Evolutionary conservation across 2,888 invertebrate species (phyloP).

Genomic region (Melinopterus prodromus): DNA sequence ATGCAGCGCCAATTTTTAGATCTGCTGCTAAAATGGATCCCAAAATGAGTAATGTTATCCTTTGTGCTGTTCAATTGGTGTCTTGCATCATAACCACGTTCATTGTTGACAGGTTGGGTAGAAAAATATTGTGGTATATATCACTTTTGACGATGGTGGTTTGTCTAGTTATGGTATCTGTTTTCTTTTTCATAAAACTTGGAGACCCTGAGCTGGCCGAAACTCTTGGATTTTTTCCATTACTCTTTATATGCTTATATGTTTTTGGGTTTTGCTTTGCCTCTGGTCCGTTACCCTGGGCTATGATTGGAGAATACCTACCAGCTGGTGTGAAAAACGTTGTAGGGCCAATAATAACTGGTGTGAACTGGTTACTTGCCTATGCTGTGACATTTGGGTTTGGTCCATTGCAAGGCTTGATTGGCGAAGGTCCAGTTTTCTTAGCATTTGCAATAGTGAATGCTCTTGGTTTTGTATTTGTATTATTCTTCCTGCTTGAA

Average conservation of each 20-base stretch:
- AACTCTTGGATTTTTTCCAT: constrained; percentile 47
- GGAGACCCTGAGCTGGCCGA: constrained; percentile 56
- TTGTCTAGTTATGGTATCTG: constrained; percentile 72
- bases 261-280: constrained; percentile 61
- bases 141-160: constrained; percentile 75
- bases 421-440: constrained; percentile 60
- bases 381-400: constrained; percentile 60
- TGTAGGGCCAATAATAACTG: constrained; percentile 56
- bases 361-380: constrained; percentile 60
- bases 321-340: constrained; percentile 58
- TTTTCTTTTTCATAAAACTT: constrained; percentile 70
- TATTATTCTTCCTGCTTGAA: constrained; percentile 64
- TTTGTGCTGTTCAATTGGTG: constrained; percentile 79
- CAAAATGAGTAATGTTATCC: constrained; percentile 73
- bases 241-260: constrained; percentile 54
- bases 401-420: constrained; percentile 53
- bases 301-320: constrained; percentile 62
- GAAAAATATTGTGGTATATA: constrained; percentile 76
- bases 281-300: constrained; percentile 63
- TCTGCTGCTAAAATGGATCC: constrained; percentile 72
- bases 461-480: constrained; percentile 60
- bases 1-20: constrained; percentile 74
- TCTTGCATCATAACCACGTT: constrained; percentile 72
- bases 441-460: constrained; percentile 63
- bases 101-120: constrained; percentile 80